Evolutionary conservation across 1,140 invertebrate genomes (phyloP).

Genomic region (Eufriesea mexicana): DNA sequence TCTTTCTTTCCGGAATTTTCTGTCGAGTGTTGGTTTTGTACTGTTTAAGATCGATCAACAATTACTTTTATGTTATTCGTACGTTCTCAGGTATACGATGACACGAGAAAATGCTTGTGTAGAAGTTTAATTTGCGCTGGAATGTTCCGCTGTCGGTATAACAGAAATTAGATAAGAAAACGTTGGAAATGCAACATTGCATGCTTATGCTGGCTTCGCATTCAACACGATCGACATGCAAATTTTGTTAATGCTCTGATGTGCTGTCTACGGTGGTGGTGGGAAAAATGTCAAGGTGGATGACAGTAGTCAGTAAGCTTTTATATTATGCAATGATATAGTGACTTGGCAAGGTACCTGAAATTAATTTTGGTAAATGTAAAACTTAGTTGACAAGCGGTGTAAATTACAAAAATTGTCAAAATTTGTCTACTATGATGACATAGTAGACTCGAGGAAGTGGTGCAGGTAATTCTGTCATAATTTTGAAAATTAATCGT

Average conservation of each 20-base stretch:
- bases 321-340: conserved; percentile 6
- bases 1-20: background rate
- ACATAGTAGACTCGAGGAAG: background rate
- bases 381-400: background rate
- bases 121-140: conserved; percentile 18
- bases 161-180: background rate
- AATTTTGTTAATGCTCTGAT: conserved; percentile 57
- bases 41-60: background rate
- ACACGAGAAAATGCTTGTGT: background rate
- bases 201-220: conserved; percentile 59
- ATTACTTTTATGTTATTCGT: background rate
- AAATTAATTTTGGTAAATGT: background rate
- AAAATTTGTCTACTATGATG: background rate
- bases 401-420: background rate
- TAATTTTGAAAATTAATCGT: background rate
- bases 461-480: background rate
- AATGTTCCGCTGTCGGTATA: conserved; percentile 29
- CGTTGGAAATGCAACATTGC: conserved; percentile 44
- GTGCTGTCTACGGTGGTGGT: conserved; percentile 72
- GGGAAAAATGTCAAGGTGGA: conserved; percentile 67
- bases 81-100: background rate
- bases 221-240: conserved; percentile 52
- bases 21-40: background rate
- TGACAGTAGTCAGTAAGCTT: conserved; percentile 47
- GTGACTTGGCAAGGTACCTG: background rate